Base-by-base conservation (phyloP, 1,140 invertebrate species). In the Papilio aristodemus region DNA sequence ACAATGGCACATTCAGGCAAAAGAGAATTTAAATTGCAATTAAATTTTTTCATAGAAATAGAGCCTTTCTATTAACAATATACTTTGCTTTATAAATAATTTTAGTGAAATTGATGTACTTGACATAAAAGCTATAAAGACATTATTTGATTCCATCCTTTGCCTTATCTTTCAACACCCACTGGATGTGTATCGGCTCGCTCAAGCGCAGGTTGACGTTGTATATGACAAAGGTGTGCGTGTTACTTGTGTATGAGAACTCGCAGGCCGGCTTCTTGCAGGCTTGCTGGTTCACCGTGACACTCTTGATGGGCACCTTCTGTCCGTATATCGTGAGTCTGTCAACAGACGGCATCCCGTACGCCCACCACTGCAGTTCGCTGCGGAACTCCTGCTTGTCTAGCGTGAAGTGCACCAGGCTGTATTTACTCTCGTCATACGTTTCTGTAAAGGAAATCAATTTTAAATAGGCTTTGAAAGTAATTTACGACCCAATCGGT, bases 341-440 rank as follows among this genome's bases (percentile, higher is more conserved):
- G 66, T 87, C 79, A 4, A 92, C 59, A 0, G 92, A 86, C 0
- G 92, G 92, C 0, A 90, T 89, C 0, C 93, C 92, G 64, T 88
- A 90, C 0, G 92, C 92, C 91, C 92, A 93, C 86, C 92, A 92
- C 4, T 86, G 69, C 19, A 91, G 87, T n/a, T 67, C 68, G 67
- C 90, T 93, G 1, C 75, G 77, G 1, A 95, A 69, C 27, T 82
- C 87, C 32, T 92, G 90, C 38, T 93, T 81, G 25, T 90, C 78
- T 11, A 93, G 80, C 0, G 73, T 72, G 77, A 95, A 95, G 11
- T 91, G 82, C 17, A 94, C 87, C 74, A 94, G 90, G 38, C 91
- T 92, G 86, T 94, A 95, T 74, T 93, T 90, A 60, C 92, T 91
- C 64, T 93, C 92, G 72, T 94, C 91, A 71, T 94, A 92, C 0